Conservation (phyloP, 2,797 vertebrate genomes). For the Diceros bicornis region DNA sequence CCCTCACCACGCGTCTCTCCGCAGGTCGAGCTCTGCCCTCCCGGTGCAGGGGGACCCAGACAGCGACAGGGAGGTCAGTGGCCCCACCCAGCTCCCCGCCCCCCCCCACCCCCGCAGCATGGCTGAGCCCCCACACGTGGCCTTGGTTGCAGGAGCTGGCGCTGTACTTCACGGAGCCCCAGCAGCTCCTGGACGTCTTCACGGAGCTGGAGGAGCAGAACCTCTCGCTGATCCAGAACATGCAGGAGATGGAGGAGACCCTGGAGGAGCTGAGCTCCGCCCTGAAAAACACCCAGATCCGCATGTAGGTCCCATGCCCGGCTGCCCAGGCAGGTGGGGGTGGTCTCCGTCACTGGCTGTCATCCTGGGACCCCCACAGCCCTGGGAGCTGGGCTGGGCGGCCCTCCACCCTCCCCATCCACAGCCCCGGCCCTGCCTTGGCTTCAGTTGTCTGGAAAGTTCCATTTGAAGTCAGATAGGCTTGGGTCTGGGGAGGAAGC, state of each 20-base stretch:
- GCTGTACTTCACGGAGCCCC: slow-evolving; percentile 95
- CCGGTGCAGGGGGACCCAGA: slow-evolving; percentile 60
- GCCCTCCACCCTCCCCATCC: too few relatives aligned
- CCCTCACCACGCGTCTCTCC: slow-evolving; percentile 41
- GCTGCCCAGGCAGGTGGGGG: rapidly evolving
- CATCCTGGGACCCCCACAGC: not conserved
- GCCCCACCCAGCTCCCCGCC: rapidly evolving
- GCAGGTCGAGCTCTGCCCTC: slow-evolving; percentile 73
- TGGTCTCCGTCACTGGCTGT: not conserved
- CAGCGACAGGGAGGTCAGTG: slow-evolving; percentile 87
- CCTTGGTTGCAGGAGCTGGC: slow-evolving; percentile 88
- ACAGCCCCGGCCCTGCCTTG: not conserved
- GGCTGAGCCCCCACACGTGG: not conserved
- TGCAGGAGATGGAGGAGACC: slow-evolving; percentile 91
- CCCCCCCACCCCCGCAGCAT: not conserved
- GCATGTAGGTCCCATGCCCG: slow-evolving; percentile 89
- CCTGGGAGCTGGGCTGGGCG: not conserved
- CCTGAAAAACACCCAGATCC: slow-evolving; percentile 88
- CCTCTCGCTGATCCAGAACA: slow-evolving; percentile 94
- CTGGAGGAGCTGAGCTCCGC: slow-evolving; percentile 90
- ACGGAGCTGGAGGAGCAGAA: slow-evolving; percentile 94
- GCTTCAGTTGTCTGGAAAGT: not conserved
- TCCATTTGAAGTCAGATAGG: not conserved
- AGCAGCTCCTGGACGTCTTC: slow-evolving; percentile 94
- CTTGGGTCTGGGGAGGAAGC: not conserved